A percentile compares a stretch with the other conserved stretches of the same genome.
These are phyloP conservation scores for Dascillus cervinus DNA, from an alignment of 2,888 invertebrate species.

Conservation along the genomic window DNA sequence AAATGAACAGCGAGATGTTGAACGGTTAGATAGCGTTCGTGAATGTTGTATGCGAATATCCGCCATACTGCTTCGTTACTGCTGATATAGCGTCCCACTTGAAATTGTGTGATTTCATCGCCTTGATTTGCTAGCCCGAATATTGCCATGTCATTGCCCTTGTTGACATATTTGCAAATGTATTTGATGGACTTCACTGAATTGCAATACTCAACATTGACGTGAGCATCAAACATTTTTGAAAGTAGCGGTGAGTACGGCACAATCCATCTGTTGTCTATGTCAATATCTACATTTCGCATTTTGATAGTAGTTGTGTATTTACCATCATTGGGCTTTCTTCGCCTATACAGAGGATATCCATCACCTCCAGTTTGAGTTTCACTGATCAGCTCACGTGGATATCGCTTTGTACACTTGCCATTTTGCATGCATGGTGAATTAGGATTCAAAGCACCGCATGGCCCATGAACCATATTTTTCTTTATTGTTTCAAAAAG, in stretches of 20 bases:
- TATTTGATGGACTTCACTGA: no score
- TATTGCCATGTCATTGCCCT: constrained; percentile 20
- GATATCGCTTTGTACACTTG: constrained; percentile 29
- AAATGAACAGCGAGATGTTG: constrained; percentile 22
- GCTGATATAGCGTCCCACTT: constrained; percentile 26
- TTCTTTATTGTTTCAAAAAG: constrained; percentile 24
- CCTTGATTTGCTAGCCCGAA: no score
- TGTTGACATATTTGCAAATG: no score
- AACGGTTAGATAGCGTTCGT: constrained; percentile 27
- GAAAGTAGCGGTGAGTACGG: constrained; percentile 28
- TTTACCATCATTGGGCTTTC: no score
- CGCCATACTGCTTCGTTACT: constrained; percentile 27
- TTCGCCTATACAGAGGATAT: constrained; percentile 26
- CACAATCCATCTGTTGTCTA: constrained; percentile 34
- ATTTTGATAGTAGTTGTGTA: constrained; percentile 1
- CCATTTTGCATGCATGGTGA: constrained; percentile 38
- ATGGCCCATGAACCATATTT: constrained; percentile 38
- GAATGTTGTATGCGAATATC: constrained; percentile 17
- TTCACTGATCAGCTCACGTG: constrained; percentile 14
- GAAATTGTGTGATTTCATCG: constrained; percentile 22
- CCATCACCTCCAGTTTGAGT: constrained; percentile 24
- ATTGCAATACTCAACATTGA: constrained; percentile 32
- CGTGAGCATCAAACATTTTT: constrained; percentile 28
- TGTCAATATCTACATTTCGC: constrained; percentile 15
- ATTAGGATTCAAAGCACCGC: constrained; percentile 30